Evolutionary conservation across 2,113 vertebrate species (phyloP), one percentile per base, ranked within the genome.

Genomic region (Marmota flaviventris): DNA sequence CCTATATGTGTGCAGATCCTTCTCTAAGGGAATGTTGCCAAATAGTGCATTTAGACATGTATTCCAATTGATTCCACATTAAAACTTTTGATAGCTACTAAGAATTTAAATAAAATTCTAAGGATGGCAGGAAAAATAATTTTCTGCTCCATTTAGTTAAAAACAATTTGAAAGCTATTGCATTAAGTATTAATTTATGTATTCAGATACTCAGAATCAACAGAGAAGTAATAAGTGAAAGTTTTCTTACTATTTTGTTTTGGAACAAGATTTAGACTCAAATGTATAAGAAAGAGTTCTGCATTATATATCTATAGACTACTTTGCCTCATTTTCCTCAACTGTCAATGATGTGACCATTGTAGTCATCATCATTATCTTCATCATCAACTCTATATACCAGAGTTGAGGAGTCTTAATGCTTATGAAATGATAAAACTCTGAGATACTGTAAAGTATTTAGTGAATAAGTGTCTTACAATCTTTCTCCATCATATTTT

Each of bases 61-160:
- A 48, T 91, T 76, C 29, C 37, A 89, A 39, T n/a, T 92, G 29
- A 73, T 69, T 91, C 37, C 91, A 42, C 83, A 8, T 89, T 78
- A 70, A 94, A 58, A 86, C 13, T 5, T 63, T 79, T 65, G 39
- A 61, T n/a, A 78, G 4, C n/a, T 85, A 56, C 81, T 56, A 91
- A 87, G 17, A 95, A 89, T 63, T 76, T 34, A 96, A 89, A 79
- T 78, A 81, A 90, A 96, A 82, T 37, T n/a, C 13, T 37, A n/a
- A 93, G 4, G 25, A 70, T 11, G 75, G 75, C 73, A 69, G 25
- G 7, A 45, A 84, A 63, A 75, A 69, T 45, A 39, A 20, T 22
- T 61, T 27, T 85, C 1, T 65, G 9, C 16, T 82, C 29, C 1
- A 84, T 63, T 93, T 87, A n/a, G 9, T 90, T 75, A 95, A 56